These are phyloP conservation scores for Habrosyne pyritoides DNA, from an alignment of 2,888 invertebrate genomes.

Conservation along the genomic window DNA sequence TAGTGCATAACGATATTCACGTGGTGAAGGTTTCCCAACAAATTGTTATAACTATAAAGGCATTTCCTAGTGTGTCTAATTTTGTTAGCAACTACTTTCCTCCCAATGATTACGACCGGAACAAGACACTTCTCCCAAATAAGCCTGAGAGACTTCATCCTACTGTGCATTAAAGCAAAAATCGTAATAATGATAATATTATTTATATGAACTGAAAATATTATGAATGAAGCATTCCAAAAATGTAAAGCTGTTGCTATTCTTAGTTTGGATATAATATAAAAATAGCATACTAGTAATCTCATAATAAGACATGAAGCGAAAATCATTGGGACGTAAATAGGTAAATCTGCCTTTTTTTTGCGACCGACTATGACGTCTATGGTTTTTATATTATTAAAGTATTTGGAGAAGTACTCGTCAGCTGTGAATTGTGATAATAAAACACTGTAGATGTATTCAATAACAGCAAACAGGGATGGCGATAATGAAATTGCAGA, in stretches of 20 bases:
- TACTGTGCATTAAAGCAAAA: background rate
- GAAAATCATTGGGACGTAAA: background rate
- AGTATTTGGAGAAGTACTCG: background rate
- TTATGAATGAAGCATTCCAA: background rate
- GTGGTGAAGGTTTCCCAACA: conserved; percentile 9
- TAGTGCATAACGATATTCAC: conserved; percentile 11
- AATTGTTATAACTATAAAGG: conserved; percentile 19
- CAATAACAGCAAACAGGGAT: background rate
- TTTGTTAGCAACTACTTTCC: background rate
- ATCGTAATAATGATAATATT: background rate
- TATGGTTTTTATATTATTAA: background rate
- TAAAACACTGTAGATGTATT: background rate
- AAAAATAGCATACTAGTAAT: background rate
- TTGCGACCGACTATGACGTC: background rate
- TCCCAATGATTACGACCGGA: conserved; percentile 14
- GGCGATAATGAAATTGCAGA: background rate
- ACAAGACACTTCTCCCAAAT: conserved; percentile 10
- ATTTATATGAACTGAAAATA: background rate
- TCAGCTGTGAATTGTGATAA: background rate
- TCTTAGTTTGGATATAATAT: background rate
- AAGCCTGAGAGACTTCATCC: background rate
- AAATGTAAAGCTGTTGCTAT: background rate
- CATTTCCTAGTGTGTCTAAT: conserved; percentile 14
- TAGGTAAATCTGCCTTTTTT: background rate
- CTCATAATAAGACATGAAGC: background rate